A percentile compares a stretch with the other conserved stretches of the same genome.
These are phyloP conservation scores for Gracilinanus agilis DNA, from an alignment of 2,113 vertebrate genomes.

Conservation along the genomic window DNA sequence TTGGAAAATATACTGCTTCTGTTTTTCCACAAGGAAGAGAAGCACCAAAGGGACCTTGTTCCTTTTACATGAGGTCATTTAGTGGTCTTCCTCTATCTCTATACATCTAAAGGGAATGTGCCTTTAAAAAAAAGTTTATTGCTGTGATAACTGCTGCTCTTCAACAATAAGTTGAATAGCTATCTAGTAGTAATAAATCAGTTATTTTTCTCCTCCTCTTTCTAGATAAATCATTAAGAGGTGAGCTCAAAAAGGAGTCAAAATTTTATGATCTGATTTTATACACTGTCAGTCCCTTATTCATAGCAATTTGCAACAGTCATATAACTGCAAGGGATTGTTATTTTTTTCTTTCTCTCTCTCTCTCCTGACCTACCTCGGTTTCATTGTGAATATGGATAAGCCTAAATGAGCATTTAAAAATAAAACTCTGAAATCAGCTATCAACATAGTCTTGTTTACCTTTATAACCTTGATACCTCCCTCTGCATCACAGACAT, in stretches of 20 bases:
- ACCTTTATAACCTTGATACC: not conserved
- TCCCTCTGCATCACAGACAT: not conserved
- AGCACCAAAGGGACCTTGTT: not conserved
- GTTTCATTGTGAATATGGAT: not conserved
- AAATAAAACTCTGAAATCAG: constrained; percentile 56
- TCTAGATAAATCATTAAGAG: constrained; percentile 35
- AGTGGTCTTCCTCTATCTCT: not conserved
- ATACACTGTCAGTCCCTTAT: no score
- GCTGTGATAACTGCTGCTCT: not conserved
- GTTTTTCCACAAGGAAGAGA: not conserved
- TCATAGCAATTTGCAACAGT: constrained; percentile 11
- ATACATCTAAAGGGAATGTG: not conserved
- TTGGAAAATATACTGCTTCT: not conserved
- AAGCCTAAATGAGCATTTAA: constrained; percentile 52
- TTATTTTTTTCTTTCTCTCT: not conserved
- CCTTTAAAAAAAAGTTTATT: constrained; percentile 19
- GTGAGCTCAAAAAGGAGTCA: not conserved
- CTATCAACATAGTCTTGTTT: constrained; percentile 49
- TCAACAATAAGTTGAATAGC: constrained; percentile 29
- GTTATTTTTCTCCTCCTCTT: not conserved
- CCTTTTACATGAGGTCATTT: not conserved
- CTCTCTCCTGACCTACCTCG: not conserved
- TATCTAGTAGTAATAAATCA: not conserved
- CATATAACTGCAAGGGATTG: constrained; percentile 28
- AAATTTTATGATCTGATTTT: constrained; percentile 51